These are phyloP conservation scores for Cettia cetti DNA, from an alignment of 2,113 vertebrate genomes.

Conservation along the genomic window DNA sequence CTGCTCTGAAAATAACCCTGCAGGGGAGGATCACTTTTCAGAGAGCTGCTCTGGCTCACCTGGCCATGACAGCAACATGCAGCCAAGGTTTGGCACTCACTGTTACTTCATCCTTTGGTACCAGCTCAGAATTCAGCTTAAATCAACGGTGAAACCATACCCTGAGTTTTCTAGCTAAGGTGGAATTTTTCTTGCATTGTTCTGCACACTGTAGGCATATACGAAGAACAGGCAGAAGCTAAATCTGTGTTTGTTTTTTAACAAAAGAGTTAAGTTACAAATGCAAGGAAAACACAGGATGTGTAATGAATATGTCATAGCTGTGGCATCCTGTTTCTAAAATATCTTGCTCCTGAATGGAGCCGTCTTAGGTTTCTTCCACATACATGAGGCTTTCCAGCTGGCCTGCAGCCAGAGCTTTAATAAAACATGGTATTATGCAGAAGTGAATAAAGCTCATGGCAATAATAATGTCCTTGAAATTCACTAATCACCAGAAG, in stretches of 20 bases:
- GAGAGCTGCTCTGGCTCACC: not conserved
- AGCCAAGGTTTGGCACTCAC: not conserved
- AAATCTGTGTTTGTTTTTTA: slow-evolving; percentile 21
- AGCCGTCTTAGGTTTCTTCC: slow-evolving; percentile 50
- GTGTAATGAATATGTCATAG: slow-evolving; percentile 43
- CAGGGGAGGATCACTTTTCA: not conserved
- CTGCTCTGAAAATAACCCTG: not conserved
- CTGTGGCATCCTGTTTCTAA: slow-evolving; percentile 54
- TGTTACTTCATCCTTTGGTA: not conserved
- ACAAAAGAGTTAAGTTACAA: slow-evolving; percentile 47
- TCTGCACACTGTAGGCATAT: not conserved
- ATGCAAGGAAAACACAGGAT: slow-evolving; percentile 46
- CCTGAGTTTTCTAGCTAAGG: not conserved
- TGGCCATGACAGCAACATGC: accelerated
- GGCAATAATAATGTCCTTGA: slow-evolving; percentile 5
- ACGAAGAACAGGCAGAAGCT: not conserved
- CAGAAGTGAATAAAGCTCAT: slow-evolving; percentile 31
- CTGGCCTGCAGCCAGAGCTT: slow-evolving; percentile 53
- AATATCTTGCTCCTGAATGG: slow-evolving; percentile 54
- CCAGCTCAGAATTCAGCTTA: not conserved
- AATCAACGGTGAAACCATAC: not conserved
- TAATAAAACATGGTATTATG: slow-evolving; percentile 48
- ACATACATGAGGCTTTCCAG: slow-evolving; percentile 24
- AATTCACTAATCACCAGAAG: not conserved
- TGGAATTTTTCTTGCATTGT: not conserved